These are phyloP conservation scores for Gasterosteus aculeatus DNA, from an alignment of 2,113 vertebrate species.

Conservation along the genomic window DNA sequence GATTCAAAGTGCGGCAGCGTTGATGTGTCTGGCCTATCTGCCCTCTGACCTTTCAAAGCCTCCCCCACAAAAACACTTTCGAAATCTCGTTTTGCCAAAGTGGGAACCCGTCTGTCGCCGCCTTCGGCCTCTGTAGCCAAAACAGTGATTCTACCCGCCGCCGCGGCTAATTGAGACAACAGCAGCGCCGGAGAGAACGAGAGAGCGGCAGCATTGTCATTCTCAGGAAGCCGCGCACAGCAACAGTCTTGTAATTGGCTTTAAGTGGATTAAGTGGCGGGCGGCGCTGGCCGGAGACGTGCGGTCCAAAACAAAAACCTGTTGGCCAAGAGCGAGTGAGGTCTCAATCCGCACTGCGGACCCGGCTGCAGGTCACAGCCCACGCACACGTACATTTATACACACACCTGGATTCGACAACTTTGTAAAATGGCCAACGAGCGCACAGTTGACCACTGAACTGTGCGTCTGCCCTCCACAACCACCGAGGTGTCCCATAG, in stretches of 20 bases:
- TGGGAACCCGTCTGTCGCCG: constrained; percentile 67
- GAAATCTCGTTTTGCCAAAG: constrained; percentile 49
- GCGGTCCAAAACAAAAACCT: constrained; percentile 60
- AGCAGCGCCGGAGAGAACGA: constrained; percentile 22
- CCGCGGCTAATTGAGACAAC: constrained; percentile 49
- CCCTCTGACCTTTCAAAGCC: constrained; percentile 50
- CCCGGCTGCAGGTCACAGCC: background rate
- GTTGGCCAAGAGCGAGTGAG: constrained; percentile 43
- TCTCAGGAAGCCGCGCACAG: constrained; percentile 72
- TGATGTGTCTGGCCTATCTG: constrained; percentile 29
- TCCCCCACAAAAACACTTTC: constrained; percentile 43
- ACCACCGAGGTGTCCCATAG: background rate
- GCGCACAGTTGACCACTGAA: constrained; percentile 8
- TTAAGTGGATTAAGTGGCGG: constrained; percentile 77
- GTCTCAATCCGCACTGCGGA: constrained; percentile 66
- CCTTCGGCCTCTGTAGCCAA: constrained; percentile 54
- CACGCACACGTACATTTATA: background rate
- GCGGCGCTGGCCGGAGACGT: constrained; percentile 47
- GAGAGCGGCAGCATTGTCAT: constrained; percentile 65
- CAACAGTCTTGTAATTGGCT: constrained; percentile 82
- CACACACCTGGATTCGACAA: background rate
- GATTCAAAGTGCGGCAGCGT: constrained; percentile 12
- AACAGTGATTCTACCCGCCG: constrained; percentile 66
- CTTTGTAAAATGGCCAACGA: constrained; percentile 28
- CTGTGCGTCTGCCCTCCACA: background rate